Evolutionary conservation across 2,113 vertebrate genomes (phyloP).

Genomic region (Rafetus swinhoei): DNA sequence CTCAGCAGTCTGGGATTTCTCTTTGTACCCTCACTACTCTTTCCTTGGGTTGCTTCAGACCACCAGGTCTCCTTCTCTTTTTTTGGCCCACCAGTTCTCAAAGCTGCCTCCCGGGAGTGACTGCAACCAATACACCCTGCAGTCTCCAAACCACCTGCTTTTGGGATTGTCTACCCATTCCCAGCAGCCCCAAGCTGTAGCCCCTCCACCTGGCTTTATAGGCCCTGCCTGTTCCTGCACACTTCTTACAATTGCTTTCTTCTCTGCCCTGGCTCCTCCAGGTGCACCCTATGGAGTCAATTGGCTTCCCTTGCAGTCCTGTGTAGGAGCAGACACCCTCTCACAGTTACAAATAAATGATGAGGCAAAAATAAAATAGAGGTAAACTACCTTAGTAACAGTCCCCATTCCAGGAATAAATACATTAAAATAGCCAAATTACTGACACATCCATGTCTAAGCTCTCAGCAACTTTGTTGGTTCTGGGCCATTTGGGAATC

Average conservation of each 20-base stretch:
- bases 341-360: neutral
- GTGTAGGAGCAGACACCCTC: neutral
- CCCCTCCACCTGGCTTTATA: neutral
- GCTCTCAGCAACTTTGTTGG: conserved; percentile 26
- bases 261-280: neutral
- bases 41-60: no score
- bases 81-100: no score
- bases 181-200: no score
- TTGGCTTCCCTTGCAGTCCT: neutral
- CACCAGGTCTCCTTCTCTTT: no score
- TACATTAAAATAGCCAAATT: conserved; percentile 4
- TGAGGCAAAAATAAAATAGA: conserved; percentile 12
- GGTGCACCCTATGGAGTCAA: neutral
- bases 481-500: neutral
- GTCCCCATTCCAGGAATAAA: conserved; percentile 53
- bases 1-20: no score
- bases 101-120: no score
- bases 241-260: neutral
- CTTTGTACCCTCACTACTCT: no score
- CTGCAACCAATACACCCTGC: no score
- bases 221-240: neutral
- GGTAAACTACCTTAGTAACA: neutral
- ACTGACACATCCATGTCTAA: conserved; percentile 7
- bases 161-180: no score
- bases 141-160: no score